Evolutionary conservation across 2,113 vertebrate genomes (phyloP).

Genomic region (Chlamydotis undulata): DNA sequence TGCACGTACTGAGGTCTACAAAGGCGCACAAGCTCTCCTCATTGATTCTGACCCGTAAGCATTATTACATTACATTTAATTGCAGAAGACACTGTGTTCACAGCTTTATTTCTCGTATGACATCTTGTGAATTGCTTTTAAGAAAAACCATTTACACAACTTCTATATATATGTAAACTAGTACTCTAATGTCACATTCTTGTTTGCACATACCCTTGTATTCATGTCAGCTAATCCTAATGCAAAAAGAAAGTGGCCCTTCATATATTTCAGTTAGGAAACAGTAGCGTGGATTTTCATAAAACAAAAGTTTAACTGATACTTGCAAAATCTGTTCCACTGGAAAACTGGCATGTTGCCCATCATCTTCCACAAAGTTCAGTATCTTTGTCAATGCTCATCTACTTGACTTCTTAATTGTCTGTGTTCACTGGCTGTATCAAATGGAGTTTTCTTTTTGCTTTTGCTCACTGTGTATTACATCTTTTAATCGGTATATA

Average conservation of each 20-base stretch:
- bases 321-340: slow-evolving; percentile 39
- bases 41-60: background rate
- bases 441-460: slow-evolving; percentile 64
- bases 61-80: slow-evolving; percentile 31
- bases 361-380: slow-evolving; percentile 18
- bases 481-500: slow-evolving; percentile 80
- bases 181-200: slow-evolving; percentile 33
- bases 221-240: background rate
- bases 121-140: slow-evolving; percentile 63
- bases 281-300: slow-evolving; percentile 27
- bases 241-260: background rate
- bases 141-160: slow-evolving; percentile 49
- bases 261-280: background rate
- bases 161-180: slow-evolving; percentile 54
- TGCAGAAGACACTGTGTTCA: slow-evolving; percentile 49
- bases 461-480: slow-evolving; percentile 64
- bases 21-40: background rate
- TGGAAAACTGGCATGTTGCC: background rate
- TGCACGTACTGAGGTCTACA: background rate
- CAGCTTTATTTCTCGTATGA: slow-evolving; percentile 46
- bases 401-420: slow-evolving; percentile 61
- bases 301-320: slow-evolving; percentile 60
- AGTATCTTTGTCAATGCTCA: slow-evolving; percentile 32
- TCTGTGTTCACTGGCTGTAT: slow-evolving; percentile 27
- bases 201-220: slow-evolving; percentile 36